Conservation (phyloP, 2,888 invertebrate genomes). For the Luperina testacea region DNA sequence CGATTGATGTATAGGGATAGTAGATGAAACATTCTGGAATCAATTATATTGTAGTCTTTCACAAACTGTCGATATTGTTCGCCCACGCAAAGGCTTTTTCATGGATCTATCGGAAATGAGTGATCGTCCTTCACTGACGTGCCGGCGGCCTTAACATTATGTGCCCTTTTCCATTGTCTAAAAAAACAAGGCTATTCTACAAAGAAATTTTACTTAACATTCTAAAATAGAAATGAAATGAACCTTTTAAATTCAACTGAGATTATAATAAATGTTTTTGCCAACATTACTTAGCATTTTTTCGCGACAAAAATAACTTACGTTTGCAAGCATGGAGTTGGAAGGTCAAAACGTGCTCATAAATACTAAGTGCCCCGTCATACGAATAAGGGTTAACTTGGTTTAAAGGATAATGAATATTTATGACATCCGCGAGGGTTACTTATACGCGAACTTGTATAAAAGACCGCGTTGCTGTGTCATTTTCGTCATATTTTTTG, state of each 20-base stretch:
- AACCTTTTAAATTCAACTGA: slow-evolving; percentile 10
- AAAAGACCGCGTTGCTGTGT: slow-evolving; percentile 14
- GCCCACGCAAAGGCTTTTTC: slow-evolving; percentile 11
- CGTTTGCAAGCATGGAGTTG: slow-evolving; percentile 42
- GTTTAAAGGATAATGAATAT: slow-evolving; percentile 59
- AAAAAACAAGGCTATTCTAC: not conserved
- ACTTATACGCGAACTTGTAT: slow-evolving; percentile 34
- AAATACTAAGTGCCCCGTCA: slow-evolving; percentile 59
- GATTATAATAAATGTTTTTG: slow-evolving; percentile 11
- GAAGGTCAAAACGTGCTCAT: slow-evolving; percentile 58
- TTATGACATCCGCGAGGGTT: slow-evolving; percentile 53
- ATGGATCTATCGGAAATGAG: slow-evolving; percentile 35
- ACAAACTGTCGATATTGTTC: slow-evolving; percentile 18
- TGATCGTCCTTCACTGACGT: slow-evolving; percentile 14
- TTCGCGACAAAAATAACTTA: slow-evolving; percentile 20
- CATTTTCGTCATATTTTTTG: slow-evolving; percentile 33
- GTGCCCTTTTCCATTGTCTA: slow-evolving; percentile 11
- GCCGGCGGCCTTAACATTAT: slow-evolving; percentile 10
- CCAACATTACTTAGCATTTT: slow-evolving; percentile 2
- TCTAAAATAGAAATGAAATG: not conserved
- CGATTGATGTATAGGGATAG: not conserved
- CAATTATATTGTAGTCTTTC: not conserved
- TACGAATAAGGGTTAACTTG: slow-evolving; percentile 57
- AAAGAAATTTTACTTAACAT: slow-evolving; percentile 15
- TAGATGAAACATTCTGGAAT: not conserved